A percentile compares a stretch with the other conserved stretches of the same genome.
Evolutionary conservation across 2,113 vertebrate species (phyloP).

Genomic region (Pygathrix nemaeus): DNA sequence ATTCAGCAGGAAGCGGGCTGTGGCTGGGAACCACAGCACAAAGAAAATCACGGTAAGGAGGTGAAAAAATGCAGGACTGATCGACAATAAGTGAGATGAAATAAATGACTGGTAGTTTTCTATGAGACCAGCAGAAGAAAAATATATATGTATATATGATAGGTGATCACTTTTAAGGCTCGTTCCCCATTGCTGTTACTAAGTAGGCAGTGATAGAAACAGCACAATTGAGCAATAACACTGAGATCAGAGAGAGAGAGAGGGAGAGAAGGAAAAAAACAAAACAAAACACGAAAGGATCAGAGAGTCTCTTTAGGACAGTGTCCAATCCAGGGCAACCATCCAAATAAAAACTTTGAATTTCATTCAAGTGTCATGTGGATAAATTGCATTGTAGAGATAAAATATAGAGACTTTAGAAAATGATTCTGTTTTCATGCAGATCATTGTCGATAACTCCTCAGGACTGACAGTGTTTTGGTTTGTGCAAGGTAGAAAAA

Average conservation of each 20-base stretch:
- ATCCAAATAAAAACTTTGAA: background rate
- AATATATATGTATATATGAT: background rate
- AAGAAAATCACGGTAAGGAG: slow-evolving; percentile 66
- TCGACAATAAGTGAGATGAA: slow-evolving; percentile 57
- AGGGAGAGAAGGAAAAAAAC: background rate
- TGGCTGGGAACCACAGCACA: slow-evolving; percentile 69
- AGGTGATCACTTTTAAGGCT: slow-evolving; percentile 58
- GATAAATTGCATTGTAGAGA: background rate
- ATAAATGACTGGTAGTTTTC: slow-evolving; percentile 54
- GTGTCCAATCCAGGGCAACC: slow-evolving; percentile 10
- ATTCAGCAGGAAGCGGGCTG: slow-evolving; percentile 72
- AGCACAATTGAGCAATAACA: slow-evolving; percentile 15
- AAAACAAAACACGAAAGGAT: background rate
- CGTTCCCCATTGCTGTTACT: slow-evolving; percentile 32
- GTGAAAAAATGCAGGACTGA: slow-evolving; percentile 52
- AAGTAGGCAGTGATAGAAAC: slow-evolving; percentile 37
- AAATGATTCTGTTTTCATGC: slow-evolving; percentile 4
- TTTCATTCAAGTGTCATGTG: slow-evolving; percentile 31
- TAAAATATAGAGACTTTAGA: background rate
- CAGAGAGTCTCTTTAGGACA: slow-evolving; percentile 9
- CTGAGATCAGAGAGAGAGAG: background rate
- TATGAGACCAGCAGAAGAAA: slow-evolving; percentile 34
- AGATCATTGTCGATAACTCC: background rate
- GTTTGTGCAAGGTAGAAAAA: background rate
- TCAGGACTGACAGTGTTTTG: background rate